Evolutionary conservation across 2,797 vertebrate genomes (phyloP).

Genomic region (Percopsis omiscomaycus): DNA sequence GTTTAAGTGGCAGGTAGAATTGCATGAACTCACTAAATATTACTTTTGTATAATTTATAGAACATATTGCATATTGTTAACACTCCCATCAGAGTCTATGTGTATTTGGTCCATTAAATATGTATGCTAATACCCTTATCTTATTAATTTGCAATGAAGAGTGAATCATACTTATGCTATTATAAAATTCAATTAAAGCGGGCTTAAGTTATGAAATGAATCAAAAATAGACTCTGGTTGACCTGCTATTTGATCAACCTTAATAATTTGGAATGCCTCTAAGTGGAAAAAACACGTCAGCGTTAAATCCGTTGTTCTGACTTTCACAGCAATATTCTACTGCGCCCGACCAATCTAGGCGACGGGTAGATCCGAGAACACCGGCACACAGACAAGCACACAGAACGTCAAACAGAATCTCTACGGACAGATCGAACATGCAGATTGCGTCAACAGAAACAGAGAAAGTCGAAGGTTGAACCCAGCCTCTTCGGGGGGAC

Average conservation of each 20-base stretch:
- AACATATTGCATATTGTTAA: not conserved
- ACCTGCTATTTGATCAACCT: constrained; percentile 15
- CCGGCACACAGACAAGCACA: too few relatives aligned
- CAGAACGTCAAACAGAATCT: constrained; percentile 43
- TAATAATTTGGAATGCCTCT: constrained; percentile 29
- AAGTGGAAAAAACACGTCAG: constrained; percentile 25
- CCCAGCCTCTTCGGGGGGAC: constrained; percentile 57
- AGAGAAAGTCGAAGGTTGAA: constrained; percentile 40
- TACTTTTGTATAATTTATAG: not conserved
- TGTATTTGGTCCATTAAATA: constrained; percentile 2
- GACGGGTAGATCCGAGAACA: too few relatives aligned
- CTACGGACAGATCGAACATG: constrained; percentile 67
- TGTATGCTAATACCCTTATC: constrained; percentile 1
- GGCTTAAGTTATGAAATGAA: constrained; percentile 5
- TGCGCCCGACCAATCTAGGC: too few relatives aligned
- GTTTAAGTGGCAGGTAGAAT: too few relatives aligned
- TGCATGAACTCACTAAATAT: not conserved
- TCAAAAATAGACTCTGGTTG: constrained; percentile 9
- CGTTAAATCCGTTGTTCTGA: too few relatives aligned
- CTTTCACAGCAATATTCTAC: too few relatives aligned
- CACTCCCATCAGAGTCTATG: not conserved
- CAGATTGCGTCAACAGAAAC: constrained; percentile 68
- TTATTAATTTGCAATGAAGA: not conserved
- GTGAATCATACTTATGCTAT: not conserved
- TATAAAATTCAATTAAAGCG: constrained; percentile 4